Conservation (phyloP, 2,113 vertebrate species). For the Tragulus kanchil region DNA sequence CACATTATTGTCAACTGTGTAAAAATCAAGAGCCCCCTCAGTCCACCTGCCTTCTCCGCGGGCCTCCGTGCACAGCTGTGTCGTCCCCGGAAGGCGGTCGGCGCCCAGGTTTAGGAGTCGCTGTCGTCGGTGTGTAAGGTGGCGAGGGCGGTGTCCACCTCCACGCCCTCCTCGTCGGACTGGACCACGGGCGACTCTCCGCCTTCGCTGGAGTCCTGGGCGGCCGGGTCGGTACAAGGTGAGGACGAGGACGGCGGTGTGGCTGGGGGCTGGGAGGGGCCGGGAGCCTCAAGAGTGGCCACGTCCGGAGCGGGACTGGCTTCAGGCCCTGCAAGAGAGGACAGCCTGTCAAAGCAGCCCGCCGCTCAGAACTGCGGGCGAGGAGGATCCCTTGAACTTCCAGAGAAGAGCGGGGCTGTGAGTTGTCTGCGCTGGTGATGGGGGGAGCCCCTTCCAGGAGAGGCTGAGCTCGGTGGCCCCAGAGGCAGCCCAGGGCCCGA, state of each 20-base stretch:
- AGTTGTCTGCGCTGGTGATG: rapidly evolving
- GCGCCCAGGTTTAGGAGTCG: slow-evolving; percentile 86
- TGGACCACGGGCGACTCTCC: slow-evolving; percentile 89
- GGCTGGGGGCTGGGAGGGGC: slow-evolving; percentile 88
- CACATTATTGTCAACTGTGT: slow-evolving; percentile 57
- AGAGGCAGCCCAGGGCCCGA: neutral
- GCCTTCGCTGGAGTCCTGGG: slow-evolving; percentile 89
- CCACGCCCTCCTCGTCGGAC: slow-evolving; percentile 93
- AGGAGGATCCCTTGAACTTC: rapidly evolving
- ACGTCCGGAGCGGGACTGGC: slow-evolving; percentile 87
- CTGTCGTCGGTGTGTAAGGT: slow-evolving; percentile 89
- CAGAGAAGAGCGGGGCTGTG: rapidly evolving
- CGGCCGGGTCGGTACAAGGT: slow-evolving; percentile 89
- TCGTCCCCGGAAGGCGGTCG: rapidly evolving
- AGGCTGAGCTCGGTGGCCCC: rapidly evolving
- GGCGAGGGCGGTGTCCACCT: slow-evolving; percentile 91
- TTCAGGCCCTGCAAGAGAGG: slow-evolving; percentile 88
- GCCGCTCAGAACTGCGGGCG: rapidly evolving
- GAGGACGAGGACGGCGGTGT: slow-evolving; percentile 91
- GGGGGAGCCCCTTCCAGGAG: neutral
- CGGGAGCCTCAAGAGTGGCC: slow-evolving; percentile 90
- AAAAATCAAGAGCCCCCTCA: slow-evolving; percentile 66
- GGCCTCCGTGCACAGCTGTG: rapidly evolving
- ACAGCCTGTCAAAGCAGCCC: rapidly evolving
- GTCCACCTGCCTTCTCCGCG: neutral